A percentile compares a stretch with the other conserved stretches of the same genome.
phyloP scores from a whole-genome alignment of 2,113 vertebrate species.

The Archilochus colubris region DNA sequence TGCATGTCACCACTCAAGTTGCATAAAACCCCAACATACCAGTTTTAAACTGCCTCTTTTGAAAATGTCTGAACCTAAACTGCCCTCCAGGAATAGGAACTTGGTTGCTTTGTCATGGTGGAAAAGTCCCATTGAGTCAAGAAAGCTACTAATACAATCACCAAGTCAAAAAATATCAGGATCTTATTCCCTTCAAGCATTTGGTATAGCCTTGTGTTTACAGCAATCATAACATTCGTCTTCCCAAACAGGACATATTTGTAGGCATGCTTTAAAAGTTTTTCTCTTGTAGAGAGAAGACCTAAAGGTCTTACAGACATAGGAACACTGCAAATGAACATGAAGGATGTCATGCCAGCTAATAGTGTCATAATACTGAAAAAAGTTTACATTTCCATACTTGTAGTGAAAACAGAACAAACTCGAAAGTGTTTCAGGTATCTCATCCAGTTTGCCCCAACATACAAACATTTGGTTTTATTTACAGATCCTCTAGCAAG shows the following conservation, averaged over 20 bases:
- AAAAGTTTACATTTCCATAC: background rate
- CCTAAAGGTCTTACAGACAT: slow-evolving; percentile 82
- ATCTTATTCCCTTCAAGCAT: slow-evolving; percentile 77
- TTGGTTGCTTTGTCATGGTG: slow-evolving; percentile 40
- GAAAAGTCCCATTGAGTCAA: slow-evolving; percentile 52
- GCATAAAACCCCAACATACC: slow-evolving; percentile 2
- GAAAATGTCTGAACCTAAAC: slow-evolving; percentile 20
- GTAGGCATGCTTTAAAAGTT: slow-evolving; percentile 78
- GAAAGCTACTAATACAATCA: slow-evolving; percentile 81
- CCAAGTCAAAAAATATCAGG: slow-evolving; percentile 66
- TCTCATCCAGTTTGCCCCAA: slow-evolving; percentile 34
- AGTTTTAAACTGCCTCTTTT: slow-evolving; percentile 66
- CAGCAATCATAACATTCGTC: slow-evolving; percentile 55
- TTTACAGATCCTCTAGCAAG: slow-evolving; percentile 54
- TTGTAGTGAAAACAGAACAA: background rate
- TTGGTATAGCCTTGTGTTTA: slow-evolving; percentile 67
- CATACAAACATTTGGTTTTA: slow-evolving; percentile 36
- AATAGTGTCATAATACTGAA: slow-evolving; percentile 76
- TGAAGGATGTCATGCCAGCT: slow-evolving; percentile 17
- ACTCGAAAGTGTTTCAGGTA: background rate
- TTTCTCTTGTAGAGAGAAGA: slow-evolving; percentile 90
- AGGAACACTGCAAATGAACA: slow-evolving; percentile 73
- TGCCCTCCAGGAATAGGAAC: slow-evolving; percentile 47
- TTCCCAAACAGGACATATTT: slow-evolving; percentile 61
- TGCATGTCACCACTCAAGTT: background rate